Conservation (phyloP, 2,113 vertebrate genomes). For the Neodontobutis hainanensis region DNA sequence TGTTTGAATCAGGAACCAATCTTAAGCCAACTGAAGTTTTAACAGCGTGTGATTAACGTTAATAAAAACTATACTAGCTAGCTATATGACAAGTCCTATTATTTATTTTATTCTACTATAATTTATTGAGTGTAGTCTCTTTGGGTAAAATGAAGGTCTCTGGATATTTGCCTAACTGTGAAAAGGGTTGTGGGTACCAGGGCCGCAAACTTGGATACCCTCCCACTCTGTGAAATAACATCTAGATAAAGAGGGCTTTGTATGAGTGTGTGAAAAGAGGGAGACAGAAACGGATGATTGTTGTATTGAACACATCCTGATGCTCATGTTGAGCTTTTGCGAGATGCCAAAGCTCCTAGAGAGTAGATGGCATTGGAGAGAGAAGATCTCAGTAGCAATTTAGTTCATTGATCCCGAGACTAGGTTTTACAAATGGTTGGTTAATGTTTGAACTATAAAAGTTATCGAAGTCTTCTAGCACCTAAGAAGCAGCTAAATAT, state of each 20-base stretch:
- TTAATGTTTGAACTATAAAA: too few relatives aligned
- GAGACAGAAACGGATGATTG: slow-evolving; percentile 61
- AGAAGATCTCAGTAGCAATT: neutral
- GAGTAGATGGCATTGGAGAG: slow-evolving; percentile 13
- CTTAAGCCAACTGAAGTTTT: neutral
- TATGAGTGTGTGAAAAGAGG: slow-evolving; percentile 47
- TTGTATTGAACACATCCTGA: slow-evolving; percentile 64
- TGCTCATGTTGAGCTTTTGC: slow-evolving; percentile 61
- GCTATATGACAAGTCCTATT: neutral
- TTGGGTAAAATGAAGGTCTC: slow-evolving; percentile 10
- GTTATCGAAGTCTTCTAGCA: too few relatives aligned
- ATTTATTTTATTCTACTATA: too few relatives aligned
- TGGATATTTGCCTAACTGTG: slow-evolving; percentile 13
- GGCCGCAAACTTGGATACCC: slow-evolving; percentile 55
- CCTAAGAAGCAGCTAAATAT: too few relatives aligned
- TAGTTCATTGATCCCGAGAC: neutral
- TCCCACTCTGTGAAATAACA: slow-evolving; percentile 69
- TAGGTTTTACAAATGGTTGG: neutral
- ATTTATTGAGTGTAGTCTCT: neutral
- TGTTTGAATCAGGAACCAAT: neutral
- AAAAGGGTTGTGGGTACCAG: slow-evolving; percentile 46
- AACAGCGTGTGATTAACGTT: neutral
- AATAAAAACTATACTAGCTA: too few relatives aligned
- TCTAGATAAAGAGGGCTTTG: slow-evolving; percentile 77
- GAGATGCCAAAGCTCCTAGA: slow-evolving; percentile 52